Conservation (phyloP, 2,888 invertebrate genomes). For the Spilosoma lubricipeda region DNA sequence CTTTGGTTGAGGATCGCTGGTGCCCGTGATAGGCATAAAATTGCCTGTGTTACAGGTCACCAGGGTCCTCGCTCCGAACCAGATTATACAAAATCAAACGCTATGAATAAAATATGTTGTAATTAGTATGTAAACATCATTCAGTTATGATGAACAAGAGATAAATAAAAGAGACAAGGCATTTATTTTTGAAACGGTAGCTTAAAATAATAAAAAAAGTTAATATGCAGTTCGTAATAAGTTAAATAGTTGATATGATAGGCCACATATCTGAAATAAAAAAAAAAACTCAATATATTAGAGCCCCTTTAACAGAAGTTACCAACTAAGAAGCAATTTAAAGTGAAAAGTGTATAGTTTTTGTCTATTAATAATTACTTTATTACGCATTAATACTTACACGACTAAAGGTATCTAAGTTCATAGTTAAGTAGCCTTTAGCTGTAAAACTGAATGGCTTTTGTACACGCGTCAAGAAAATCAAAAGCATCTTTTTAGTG, state of each 20-base stretch:
- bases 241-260: constrained; percentile 78
- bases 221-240: constrained; percentile 68
- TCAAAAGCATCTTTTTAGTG: constrained; percentile 65
- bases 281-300: not conserved
- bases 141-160: not conserved
- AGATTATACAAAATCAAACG: too few species aligned
- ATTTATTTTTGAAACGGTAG: not conserved
- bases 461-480: constrained; percentile 71
- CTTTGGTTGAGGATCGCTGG: too few species aligned
- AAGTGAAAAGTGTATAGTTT: too few species aligned
- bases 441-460: constrained; percentile 73
- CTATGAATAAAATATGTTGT: too few species aligned
- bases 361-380: not conserved
- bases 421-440: constrained; percentile 72
- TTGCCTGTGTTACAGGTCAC: too few species aligned
- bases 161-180: not conserved
- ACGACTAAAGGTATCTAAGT: constrained; percentile 72
- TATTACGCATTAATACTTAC: constrained; percentile 57
- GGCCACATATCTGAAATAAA: constrained; percentile 75
- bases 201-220: constrained; percentile 12
- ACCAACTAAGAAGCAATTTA: constrained; percentile 1
- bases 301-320: not conserved
- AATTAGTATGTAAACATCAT: not conserved
- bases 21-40: too few species aligned
- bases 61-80: too few species aligned